Evolutionary conservation across 2,888 invertebrate species (phyloP).

Genomic region (Iphiclides podalirius): DNA sequence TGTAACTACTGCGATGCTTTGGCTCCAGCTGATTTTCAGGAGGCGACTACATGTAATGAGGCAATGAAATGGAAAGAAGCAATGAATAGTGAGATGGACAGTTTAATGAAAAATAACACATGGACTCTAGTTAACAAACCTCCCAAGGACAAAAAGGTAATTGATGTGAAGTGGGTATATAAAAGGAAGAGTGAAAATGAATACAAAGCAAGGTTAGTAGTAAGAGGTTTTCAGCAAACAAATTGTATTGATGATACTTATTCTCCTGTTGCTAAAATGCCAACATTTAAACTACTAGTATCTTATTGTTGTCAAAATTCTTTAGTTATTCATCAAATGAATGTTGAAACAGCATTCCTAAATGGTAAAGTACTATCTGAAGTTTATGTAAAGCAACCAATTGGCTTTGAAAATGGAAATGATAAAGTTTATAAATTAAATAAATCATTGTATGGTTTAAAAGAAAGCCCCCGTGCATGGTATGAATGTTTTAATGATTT

Average conservation of each 20-base stretch:
- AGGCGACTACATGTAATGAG: background rate
- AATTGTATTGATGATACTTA: conserved; percentile 15
- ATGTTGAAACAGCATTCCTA: background rate
- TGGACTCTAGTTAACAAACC: conserved; percentile 1
- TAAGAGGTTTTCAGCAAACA: conserved; percentile 15
- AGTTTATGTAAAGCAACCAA: conserved; percentile 20
- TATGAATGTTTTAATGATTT: too few relatives aligned
- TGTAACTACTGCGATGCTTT: background rate
- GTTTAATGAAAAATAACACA: conserved; percentile 2
- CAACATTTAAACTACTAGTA: conserved; percentile 12
- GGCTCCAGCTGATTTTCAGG: background rate
- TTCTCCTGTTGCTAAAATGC: conserved; percentile 20
- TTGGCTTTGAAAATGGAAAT: conserved; percentile 11
- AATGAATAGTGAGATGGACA: background rate
- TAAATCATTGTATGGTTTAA: too few relatives aligned
- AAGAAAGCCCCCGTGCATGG: too few relatives aligned
- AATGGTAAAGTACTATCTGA: conserved; percentile 17
- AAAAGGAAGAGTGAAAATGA: background rate
- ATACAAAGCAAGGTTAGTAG: too few relatives aligned
- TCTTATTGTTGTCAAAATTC: conserved; percentile 3
- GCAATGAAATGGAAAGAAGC: background rate
- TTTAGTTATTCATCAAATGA: conserved; percentile 11
- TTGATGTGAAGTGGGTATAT: conserved; percentile 8
- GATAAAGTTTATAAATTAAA: background rate
- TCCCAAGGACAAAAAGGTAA: conserved; percentile 3